Percentiles rank a stretch among this genome's conserved stretches.
Evolutionary conservation across 2,113 vertebrate species (phyloP).

Genomic region (Esox niger): DNA sequence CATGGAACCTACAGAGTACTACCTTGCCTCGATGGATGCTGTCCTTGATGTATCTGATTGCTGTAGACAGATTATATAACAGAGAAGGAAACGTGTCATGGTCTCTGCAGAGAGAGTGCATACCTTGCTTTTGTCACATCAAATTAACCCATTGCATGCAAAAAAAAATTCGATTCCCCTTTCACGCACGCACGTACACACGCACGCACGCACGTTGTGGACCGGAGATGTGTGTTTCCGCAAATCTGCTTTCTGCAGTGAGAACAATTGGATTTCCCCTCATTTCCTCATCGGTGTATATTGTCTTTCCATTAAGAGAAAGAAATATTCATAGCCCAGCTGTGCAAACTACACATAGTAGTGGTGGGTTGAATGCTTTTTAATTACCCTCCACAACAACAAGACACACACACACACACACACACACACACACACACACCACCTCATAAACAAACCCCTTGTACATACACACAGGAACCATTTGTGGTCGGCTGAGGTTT

Average conservation of each 20-base stretch:
- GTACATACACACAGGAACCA: constrained; percentile 32
- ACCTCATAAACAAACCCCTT: constrained; percentile 20
- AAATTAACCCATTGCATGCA: constrained; percentile 16
- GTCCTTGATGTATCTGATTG: background rate
- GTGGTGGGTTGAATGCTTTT: constrained; percentile 31
- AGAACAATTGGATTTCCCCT: constrained; percentile 38
- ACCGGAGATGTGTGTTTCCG: constrained; percentile 40
- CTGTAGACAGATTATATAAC: constrained; percentile 14
- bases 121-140: constrained; percentile 31
- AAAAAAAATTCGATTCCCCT: constrained; percentile 23
- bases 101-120: constrained; percentile 5
- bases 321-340: constrained; percentile 28
- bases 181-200: constrained; percentile 2
- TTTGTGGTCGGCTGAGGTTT: constrained; percentile 38
- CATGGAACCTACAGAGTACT: too few species aligned
- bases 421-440: constrained; percentile 8
- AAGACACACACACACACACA: constrained; percentile 11
- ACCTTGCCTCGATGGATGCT: background rate
- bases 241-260: constrained; percentile 42
- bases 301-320: constrained; percentile 37
- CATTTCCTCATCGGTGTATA: constrained; percentile 4
- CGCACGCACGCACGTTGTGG: constrained; percentile 22
- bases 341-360: constrained; percentile 6
- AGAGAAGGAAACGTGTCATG: constrained; percentile 8
- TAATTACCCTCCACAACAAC: constrained; percentile 54